Conservation (phyloP, 2,888 invertebrate species). For the Perithous albicinctus region DNA sequence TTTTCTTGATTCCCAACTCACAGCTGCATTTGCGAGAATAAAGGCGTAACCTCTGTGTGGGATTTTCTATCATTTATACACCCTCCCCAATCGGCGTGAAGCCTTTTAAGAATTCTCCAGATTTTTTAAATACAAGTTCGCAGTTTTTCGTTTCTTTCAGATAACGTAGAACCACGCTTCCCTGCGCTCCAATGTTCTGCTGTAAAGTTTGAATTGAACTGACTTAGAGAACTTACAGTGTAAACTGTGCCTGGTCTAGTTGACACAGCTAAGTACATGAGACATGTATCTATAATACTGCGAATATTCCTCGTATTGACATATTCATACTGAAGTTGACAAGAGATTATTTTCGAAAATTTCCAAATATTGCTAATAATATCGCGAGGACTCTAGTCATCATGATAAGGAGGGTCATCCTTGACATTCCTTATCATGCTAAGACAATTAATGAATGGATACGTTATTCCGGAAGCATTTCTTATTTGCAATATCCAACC, state of each 20-base stretch:
- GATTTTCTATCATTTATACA: neutral
- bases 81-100: neutral
- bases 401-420: too few species aligned
- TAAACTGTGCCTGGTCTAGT: slow-evolving; percentile 58
- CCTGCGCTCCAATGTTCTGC: slow-evolving; percentile 68
- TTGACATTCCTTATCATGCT: neutral
- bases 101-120: neutral
- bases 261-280: too few species aligned
- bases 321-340: slow-evolving; percentile 4
- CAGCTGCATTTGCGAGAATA: neutral
- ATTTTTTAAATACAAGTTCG: neutral
- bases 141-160: slow-evolving; percentile 60
- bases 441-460: neutral
- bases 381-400: neutral
- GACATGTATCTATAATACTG: slow-evolving; percentile 13
- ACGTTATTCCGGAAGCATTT: slow-evolving; percentile 40
- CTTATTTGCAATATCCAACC: slow-evolving; percentile 25
- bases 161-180: slow-evolving; percentile 69
- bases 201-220: slow-evolving; percentile 62
- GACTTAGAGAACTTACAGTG: slow-evolving; percentile 56
- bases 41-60: neutral
- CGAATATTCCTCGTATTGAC: slow-evolving; percentile 25
- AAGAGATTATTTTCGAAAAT: neutral
- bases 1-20: neutral
- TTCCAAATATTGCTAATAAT: neutral